Evolutionary conservation across 2,888 invertebrate species (phyloP).

Genomic region (Melikaiella ostensackeni): DNA sequence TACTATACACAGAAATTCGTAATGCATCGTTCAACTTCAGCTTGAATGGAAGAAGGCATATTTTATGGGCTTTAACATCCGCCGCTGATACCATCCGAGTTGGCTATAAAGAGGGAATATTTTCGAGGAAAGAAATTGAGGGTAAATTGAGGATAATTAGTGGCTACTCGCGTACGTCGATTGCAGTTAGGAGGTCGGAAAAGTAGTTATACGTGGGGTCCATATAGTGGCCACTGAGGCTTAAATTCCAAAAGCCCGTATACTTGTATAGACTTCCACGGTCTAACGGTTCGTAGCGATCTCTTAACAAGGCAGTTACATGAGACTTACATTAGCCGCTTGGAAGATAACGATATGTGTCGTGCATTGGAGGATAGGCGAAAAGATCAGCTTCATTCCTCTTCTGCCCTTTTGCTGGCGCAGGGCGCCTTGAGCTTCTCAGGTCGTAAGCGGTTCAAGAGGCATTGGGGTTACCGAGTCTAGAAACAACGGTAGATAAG

Average conservation of each 20-base stretch:
- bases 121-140: slow-evolving; percentile 13
- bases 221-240: slow-evolving; percentile 38
- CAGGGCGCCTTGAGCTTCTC: neutral
- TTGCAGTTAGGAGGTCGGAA: slow-evolving; percentile 34
- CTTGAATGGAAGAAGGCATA: slow-evolving; percentile 11
- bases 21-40: slow-evolving; percentile 29
- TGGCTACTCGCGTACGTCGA: slow-evolving; percentile 11
- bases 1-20: slow-evolving; percentile 12
- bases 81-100: neutral
- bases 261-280: slow-evolving; percentile 47
- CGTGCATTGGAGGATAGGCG: slow-evolving; percentile 41
- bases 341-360: slow-evolving; percentile 61
- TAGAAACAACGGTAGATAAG: slow-evolving; percentile 7
- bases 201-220: slow-evolving; percentile 11
- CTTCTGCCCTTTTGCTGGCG: slow-evolving; percentile 33
- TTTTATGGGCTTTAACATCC: slow-evolving; percentile 10
- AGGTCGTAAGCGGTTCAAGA: slow-evolving; percentile 19
- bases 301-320: slow-evolving; percentile 61
- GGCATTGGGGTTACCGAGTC: slow-evolving; percentile 23
- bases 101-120: slow-evolving; percentile 5
- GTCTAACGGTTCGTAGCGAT: slow-evolving; percentile 56
- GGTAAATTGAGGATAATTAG: slow-evolving; percentile 32
- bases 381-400: slow-evolving; percentile 34
- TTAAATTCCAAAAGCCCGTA: slow-evolving; percentile 52
- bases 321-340: slow-evolving; percentile 69